These are phyloP conservation scores for Linnaemya vulpina DNA, from an alignment of 2,888 invertebrate species.

Conservation along the genomic window DNA sequence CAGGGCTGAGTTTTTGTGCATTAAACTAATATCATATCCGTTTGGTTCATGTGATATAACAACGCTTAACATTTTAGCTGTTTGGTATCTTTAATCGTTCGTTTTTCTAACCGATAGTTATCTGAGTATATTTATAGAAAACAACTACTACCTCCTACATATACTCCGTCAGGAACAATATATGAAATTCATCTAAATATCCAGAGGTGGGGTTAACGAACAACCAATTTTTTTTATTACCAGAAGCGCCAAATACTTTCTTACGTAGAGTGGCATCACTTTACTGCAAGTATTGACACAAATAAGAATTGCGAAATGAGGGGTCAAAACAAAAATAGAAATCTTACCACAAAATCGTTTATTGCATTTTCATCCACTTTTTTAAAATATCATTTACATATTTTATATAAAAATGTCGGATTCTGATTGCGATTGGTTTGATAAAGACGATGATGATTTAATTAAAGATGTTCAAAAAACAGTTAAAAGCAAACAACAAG, in stretches of 20 bases:
- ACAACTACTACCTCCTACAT: too few relatives aligned
- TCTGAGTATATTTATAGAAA: too few relatives aligned
- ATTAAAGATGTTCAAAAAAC: constrained; percentile 75
- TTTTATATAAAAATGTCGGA: constrained; percentile 61
- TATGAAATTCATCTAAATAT: too few relatives aligned
- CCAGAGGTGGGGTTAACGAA: too few relatives aligned
- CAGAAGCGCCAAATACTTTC: too few relatives aligned
- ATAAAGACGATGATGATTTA: constrained; percentile 81
- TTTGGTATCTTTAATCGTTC: neutral
- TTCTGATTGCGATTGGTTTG: constrained; percentile 81
- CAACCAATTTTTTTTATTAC: too few relatives aligned
- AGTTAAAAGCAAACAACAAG: constrained; percentile 58
- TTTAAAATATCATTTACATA: neutral
- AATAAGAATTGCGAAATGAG: neutral
- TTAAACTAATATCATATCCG: neutral
- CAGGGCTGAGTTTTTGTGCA: constrained; percentile 39
- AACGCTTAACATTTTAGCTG: too few relatives aligned
- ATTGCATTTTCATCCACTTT: neutral
- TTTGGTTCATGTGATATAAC: neutral
- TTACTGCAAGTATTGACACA: constrained; percentile 4
- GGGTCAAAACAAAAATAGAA: constrained; percentile 49
- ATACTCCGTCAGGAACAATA: too few relatives aligned
- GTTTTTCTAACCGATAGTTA: neutral
- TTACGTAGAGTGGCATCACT: neutral
- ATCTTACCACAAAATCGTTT: constrained; percentile 36